Base-by-base conservation (phyloP, 1,140 invertebrate species). In the Holotrichia oblita region DNA sequence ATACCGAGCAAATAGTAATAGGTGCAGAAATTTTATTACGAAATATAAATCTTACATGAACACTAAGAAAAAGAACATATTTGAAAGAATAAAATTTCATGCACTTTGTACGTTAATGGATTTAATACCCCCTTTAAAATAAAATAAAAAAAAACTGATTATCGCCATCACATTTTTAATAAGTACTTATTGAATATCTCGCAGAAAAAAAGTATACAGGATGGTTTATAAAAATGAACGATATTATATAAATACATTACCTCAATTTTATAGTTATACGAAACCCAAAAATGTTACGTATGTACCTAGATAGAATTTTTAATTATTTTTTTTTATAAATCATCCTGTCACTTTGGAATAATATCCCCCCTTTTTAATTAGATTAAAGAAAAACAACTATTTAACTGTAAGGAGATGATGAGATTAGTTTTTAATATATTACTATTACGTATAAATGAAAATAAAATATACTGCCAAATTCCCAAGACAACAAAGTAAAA, bases 381-480 rank as follows among this genome's bases (percentile, higher is more conserved):
- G n/a, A n/a, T n/a, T n/a, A 48, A n/a, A 69, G 20, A 20, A 20
- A 20, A 27, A 10, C 10, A 10, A 69, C 17, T 69, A 12, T 69
- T 69, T 34, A 34, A 27, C 12, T 22, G 27, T 27, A 69, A 34
- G 22, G 4, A 69, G 27, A 22, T n/a, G n/a, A n/a, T 34, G n/a
- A 69, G 64, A 69, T 27, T 69, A 69, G 64, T 69, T 69, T 69
- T 34, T 69, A 69, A 69, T 69, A 41, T 48, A 48, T 48, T 48
- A 48, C 44, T 12, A 48, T 48, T 48, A 12, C n/a, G 44, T 48
- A 48, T 48, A 48, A 48, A 48, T 48, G 44, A 48, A 3, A 48
- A 48, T 48, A 41, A 74, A 41, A 74, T 74, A 41, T 74, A 74
- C 73, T 74, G 73, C 73, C 73, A 74, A 74, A 74, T 34, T 74